phyloP scores from a whole-genome alignment of 1,140 invertebrate genomes.

The Hylaeus anthracinus region DNA sequence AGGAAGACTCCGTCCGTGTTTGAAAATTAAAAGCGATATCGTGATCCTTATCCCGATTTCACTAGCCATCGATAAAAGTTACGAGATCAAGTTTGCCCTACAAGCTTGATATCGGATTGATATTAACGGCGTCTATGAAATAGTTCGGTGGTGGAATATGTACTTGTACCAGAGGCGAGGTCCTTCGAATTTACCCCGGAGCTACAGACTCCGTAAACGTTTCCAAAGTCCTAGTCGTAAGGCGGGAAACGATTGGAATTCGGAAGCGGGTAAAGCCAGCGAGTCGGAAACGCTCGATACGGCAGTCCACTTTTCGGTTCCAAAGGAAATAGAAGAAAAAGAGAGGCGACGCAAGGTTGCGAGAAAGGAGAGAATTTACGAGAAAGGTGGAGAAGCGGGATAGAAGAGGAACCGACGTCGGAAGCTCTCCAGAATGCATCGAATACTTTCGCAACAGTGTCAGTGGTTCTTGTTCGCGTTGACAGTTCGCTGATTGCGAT shows the following conservation, averaged over 20 bases:
- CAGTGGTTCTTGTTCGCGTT: neutral
- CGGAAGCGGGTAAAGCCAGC: constrained; percentile 57
- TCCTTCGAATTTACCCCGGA: constrained; percentile 39
- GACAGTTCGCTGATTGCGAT: constrained; percentile 41
- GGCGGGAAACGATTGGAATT: constrained; percentile 58
- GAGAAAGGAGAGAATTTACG: constrained; percentile 23
- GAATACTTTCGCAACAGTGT: constrained; percentile 24
- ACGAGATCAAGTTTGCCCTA: neutral
- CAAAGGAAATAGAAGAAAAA: constrained; percentile 36
- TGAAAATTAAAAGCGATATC: too few relatives aligned
- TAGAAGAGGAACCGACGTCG: constrained; percentile 7
- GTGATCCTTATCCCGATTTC: too few relatives aligned
- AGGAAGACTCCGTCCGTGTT: too few relatives aligned
- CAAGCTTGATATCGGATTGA: neutral
- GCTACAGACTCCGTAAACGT: constrained; percentile 45
- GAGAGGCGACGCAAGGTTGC: neutral
- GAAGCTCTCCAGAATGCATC: constrained; percentile 34
- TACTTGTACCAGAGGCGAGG: neutral
- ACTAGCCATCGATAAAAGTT: neutral
- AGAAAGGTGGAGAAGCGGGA: neutral
- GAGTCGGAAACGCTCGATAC: constrained; percentile 65
- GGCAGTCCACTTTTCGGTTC: constrained; percentile 48
- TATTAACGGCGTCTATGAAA: constrained; percentile 2
- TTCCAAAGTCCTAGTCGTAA: constrained; percentile 46
- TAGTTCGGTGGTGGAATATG: neutral